phyloP scores from a whole-genome alignment of 2,113 vertebrate species.

The Leptobrachium leishanense region DNA sequence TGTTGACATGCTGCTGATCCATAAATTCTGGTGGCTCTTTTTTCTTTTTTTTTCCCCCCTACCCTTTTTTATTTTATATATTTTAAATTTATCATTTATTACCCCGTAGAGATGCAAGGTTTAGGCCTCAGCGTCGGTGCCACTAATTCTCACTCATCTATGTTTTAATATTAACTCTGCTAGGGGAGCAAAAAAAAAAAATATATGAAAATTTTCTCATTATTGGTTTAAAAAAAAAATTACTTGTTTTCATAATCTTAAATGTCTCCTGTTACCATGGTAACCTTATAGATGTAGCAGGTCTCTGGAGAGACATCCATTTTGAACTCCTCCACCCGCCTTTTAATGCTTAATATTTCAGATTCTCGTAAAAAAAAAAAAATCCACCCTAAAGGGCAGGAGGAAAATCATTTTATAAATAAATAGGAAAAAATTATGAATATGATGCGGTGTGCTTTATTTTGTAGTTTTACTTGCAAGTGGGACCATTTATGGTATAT shows the following conservation, averaged over 20 bases:
- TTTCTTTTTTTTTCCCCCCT: too few species aligned
- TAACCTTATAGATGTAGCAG: slow-evolving; percentile 1
- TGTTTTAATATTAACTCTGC: too few species aligned
- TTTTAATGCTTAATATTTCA: slow-evolving; percentile 41
- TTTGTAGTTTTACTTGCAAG: too few species aligned
- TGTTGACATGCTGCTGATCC: too few species aligned
- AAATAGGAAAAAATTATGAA: slow-evolving; percentile 24
- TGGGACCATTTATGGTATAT: too few species aligned
- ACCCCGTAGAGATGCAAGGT: too few species aligned
- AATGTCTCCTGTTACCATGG: slow-evolving; percentile 20
- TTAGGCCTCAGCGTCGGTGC: too few species aligned
- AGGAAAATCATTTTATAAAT: slow-evolving; percentile 34
- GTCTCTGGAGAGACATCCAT: slow-evolving; percentile 38
- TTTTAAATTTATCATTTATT: too few species aligned
- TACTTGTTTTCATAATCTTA: slow-evolving; percentile 25
- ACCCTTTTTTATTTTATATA: too few species aligned
- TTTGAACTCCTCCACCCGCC: slow-evolving; percentile 19
- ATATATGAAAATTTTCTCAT: not conserved
- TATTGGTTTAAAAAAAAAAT: slow-evolving; percentile 18
- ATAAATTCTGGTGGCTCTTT: too few species aligned
- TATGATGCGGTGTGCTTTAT: too few species aligned
- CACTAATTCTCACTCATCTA: too few species aligned
- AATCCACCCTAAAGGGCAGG: slow-evolving; percentile 31
- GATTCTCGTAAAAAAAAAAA: slow-evolving; percentile 37
- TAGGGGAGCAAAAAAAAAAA: not conserved